phyloP scores from a whole-genome alignment of 2,113 vertebrate species.

The Aleadryas rufinucha region DNA sequence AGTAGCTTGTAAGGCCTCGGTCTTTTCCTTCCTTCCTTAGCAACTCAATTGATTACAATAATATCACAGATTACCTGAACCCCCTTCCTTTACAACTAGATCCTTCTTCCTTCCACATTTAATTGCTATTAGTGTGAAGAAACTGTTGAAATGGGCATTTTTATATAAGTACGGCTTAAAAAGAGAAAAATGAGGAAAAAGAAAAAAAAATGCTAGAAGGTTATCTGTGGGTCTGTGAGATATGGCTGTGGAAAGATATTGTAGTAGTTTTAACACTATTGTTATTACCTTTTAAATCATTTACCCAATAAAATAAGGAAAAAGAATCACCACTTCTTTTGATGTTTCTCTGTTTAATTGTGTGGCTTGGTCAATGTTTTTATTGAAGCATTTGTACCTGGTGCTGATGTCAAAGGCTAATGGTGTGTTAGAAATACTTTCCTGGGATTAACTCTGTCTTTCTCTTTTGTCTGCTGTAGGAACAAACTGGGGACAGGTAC shows the following conservation, averaged over 20 bases:
- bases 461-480: neutral
- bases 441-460: neutral
- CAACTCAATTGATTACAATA: conserved; percentile 81
- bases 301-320: conserved; percentile 98
- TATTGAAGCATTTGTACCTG: neutral
- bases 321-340: conserved; percentile 55
- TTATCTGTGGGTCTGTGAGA: conserved; percentile 93
- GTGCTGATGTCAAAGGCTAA: neutral
- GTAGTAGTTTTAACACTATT: conserved; percentile 99
- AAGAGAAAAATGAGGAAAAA: conserved; percentile 74
- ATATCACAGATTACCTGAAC: conserved; percentile 71
- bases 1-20: conserved; percentile 79
- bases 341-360: conserved; percentile 35
- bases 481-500: neutral
- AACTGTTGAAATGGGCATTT: conserved; percentile 89
- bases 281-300: conserved; percentile 99
- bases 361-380: neutral
- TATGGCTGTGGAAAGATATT: conserved; percentile 96
- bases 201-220: conserved; percentile 71
- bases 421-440: neutral
- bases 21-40: conserved; percentile 77
- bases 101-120: conserved; percentile 85
- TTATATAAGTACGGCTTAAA: conserved; percentile 85
- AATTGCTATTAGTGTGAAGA: conserved; percentile 96
- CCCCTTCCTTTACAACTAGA: conserved; percentile 84